Percentiles rank a stretch among this genome's conserved stretches.
Evolutionary conservation across 2,797 vertebrate genomes (phyloP).

Genomic region (Hapalemur alaotrensis): DNA sequence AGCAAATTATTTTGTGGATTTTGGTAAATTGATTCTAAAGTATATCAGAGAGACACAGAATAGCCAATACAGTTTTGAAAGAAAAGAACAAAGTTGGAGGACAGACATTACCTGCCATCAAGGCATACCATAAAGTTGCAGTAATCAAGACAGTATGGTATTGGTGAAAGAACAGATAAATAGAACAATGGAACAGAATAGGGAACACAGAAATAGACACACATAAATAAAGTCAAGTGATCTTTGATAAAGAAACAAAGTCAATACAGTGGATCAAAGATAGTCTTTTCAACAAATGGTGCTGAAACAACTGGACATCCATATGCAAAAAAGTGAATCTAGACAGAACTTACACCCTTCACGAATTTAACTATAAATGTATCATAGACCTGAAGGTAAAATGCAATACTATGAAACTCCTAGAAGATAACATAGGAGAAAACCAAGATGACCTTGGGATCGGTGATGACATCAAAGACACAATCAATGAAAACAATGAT

Average conservation of each 20-base stretch:
- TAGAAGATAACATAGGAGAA: background rate
- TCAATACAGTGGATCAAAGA: background rate
- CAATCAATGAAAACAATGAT: background rate
- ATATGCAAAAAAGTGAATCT: background rate
- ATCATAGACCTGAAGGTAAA: background rate
- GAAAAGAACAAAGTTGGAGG: background rate
- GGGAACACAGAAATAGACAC: background rate
- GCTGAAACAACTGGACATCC: background rate
- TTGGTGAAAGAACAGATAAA: background rate
- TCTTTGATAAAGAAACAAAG: background rate
- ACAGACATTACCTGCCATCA: background rate
- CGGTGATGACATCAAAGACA: background rate
- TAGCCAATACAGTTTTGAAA: background rate
- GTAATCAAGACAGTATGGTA: background rate
- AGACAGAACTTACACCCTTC: background rate
- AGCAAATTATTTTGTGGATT: background rate
- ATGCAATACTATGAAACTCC: background rate
- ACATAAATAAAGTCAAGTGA: background rate
- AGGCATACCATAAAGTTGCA: background rate
- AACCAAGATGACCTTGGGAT: background rate
- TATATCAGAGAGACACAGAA: background rate
- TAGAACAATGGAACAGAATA: background rate
- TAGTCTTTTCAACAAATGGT: background rate
- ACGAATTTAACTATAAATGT: background rate
- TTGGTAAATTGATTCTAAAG: background rate